Evolutionary conservation across 1,140 invertebrate species (phyloP).

Genomic region (Apis florea): DNA sequence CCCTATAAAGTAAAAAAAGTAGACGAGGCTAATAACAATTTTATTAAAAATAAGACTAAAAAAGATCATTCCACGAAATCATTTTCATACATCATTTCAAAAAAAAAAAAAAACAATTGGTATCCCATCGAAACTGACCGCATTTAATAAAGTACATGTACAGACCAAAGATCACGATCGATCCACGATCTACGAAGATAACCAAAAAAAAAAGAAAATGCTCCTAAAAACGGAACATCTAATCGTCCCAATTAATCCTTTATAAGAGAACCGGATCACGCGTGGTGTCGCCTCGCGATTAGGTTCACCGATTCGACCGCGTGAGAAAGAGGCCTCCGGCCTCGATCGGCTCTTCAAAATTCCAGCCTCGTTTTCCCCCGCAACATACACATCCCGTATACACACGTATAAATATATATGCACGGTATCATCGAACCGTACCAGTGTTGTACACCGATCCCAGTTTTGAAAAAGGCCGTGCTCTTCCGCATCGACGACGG

Average conservation of each 20-base stretch:
- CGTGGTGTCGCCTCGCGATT: conserved; percentile 7
- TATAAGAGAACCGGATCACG: conserved; percentile 21
- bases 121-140: too few species aligned
- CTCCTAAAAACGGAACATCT: neutral
- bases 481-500: conserved; percentile 63
- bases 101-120: too few species aligned
- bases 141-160: too few species aligned
- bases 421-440: conserved; percentile 21
- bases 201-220: neutral
- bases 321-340: conserved; percentile 39
- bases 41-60: too few species aligned
- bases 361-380: conserved; percentile 42
- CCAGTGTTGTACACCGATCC: conserved; percentile 19
- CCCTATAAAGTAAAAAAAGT: too few species aligned
- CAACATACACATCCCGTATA: conserved; percentile 1
- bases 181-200: too few species aligned
- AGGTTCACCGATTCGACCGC: neutral
- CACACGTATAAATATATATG: neutral
- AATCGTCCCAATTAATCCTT: conserved; percentile 26
- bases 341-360: conserved; percentile 47
- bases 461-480: conserved; percentile 46
- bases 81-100: too few species aligned
- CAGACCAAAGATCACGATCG: too few species aligned
- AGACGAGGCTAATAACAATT: too few species aligned
- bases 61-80: too few species aligned